Evolutionary conservation across 1,140 invertebrate genomes (phyloP), one percentile per base, ranked within the genome.

Genomic region (Drosophila arizonae): DNA sequence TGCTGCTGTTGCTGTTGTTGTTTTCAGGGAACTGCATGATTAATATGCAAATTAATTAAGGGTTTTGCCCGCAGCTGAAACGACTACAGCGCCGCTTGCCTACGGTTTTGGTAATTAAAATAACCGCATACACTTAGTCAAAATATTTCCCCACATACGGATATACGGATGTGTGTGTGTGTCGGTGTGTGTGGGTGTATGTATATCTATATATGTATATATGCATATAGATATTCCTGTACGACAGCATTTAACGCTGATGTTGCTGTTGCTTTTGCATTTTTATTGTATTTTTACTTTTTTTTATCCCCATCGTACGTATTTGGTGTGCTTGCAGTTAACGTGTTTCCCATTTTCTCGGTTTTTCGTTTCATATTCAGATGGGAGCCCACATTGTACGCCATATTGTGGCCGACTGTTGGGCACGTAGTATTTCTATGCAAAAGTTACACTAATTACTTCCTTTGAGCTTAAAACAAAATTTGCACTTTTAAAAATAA

Each of bases 401-500:
- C 62, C 69, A 68, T 50, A 52, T 65, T 68, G 81, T 64, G 55
- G 79, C 62, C 33, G 33, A 33, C 33, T 80, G 52, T 63, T 73
- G 71, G 73, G 72, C 81, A 79, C 72, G 79, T 26, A 50, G 21
- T 81, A 82, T 86, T 87, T 87, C 75, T 81, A 81, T 86, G 81
- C 79, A 89, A 90, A 85, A 90, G 76, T 90, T 78, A 80, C 81
- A 86, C 86, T 90, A 90, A 90, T 90, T 89, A 90, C 85, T 88
- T 88, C 80, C 87, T 90, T 87, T 87, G 82, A 90, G 89, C 89
- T 90, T 90, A 90, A 90, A 90, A 90, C 84, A 79, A 90, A 90
- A 90, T 90, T 90, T 90, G 89, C 90, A 90, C 90, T 90, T 87
- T 90, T 90, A 89, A 90, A 90, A 90, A 85, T 90, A 90, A 90